Conservation (phyloP, 1,140 invertebrate species). For the Sipha flava region DNA sequence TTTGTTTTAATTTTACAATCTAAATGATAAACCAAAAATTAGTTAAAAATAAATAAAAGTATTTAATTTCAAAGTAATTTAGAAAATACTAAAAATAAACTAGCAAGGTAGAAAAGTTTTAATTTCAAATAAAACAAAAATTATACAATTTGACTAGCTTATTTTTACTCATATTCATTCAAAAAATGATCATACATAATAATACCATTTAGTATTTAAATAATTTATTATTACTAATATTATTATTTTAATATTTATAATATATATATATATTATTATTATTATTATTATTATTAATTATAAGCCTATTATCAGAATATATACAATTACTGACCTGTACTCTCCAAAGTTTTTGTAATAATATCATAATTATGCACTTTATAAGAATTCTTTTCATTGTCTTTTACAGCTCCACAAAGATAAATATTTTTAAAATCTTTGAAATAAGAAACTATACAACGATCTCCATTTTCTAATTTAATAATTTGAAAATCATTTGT, state of each 20-base stretch:
- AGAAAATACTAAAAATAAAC: background rate
- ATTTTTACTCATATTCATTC: too few relatives aligned
- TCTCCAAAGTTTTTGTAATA: background rate
- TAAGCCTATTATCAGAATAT: too few relatives aligned
- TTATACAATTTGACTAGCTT: too few relatives aligned
- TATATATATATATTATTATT: too few relatives aligned
- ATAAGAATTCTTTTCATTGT: background rate
- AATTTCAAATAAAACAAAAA: too few relatives aligned
- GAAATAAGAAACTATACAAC: background rate
- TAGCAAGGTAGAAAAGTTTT: too few relatives aligned
- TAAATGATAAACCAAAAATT: background rate
- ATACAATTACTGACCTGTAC: background rate
- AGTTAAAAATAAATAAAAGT: background rate
- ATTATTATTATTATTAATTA: too few relatives aligned
- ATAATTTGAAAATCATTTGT: background rate
- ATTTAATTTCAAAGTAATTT: background rate
- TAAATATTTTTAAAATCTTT: constrained; percentile 19
- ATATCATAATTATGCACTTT: background rate
- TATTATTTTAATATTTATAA: too few relatives aligned
- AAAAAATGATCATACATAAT: too few relatives aligned
- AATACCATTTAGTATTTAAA: too few relatives aligned
- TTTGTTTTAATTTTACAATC: background rate
- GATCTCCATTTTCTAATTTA: background rate
- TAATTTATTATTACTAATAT: too few relatives aligned
- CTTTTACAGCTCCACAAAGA: background rate